Percentiles rank a stretch among this genome's conserved stretches.
These are phyloP conservation scores for Speoplatyrhinus poulsoni DNA, from an alignment of 2,113 vertebrate genomes.

Conservation along the genomic window DNA sequence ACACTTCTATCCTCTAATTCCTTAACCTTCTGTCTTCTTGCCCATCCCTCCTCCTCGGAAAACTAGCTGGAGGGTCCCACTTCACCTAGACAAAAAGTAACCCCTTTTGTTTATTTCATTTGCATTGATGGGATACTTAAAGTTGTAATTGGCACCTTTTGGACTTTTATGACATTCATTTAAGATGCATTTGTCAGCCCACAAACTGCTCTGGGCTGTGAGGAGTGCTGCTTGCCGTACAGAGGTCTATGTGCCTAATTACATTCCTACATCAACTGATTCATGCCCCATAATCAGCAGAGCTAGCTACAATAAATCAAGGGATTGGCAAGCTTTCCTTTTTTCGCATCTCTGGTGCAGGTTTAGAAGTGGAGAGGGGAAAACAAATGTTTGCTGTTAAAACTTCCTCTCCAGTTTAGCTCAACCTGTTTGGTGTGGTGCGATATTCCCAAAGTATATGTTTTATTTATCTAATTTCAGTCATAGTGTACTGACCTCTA, in stretches of 20 bases:
- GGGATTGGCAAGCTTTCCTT: conserved; percentile 70
- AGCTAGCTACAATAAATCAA: conserved; percentile 76
- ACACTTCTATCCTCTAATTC: conserved; percentile 46
- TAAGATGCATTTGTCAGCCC: conserved; percentile 81
- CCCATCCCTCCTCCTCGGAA: conserved; percentile 29
- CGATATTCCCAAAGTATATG: conserved; percentile 56
- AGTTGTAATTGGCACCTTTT: conserved; percentile 84
- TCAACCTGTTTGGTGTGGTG: conserved; percentile 56
- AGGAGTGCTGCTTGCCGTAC: conserved; percentile 60
- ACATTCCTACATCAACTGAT: conserved; percentile 76
- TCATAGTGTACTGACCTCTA: background rate
- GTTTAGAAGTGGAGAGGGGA: conserved; percentile 62
- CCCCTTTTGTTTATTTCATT: conserved; percentile 66
- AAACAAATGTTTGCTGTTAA: conserved; percentile 66
- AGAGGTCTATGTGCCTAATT: conserved; percentile 75
- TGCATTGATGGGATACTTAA: conserved; percentile 76
- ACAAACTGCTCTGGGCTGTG: conserved; percentile 74
- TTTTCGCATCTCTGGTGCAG: conserved; percentile 67
- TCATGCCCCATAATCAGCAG: conserved; percentile 78
- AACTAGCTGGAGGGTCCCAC: conserved; percentile 25
- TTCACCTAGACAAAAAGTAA: conserved; percentile 32
- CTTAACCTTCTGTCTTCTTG: background rate
- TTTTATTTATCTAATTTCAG: conserved; percentile 41
- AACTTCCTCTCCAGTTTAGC: conserved; percentile 55
- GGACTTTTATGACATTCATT: conserved; percentile 83